Percentiles rank a stretch among this genome's conserved stretches.
These are phyloP conservation scores for Entomyzon cyanotis DNA, from an alignment of 2,113 vertebrate species.

Conservation along the genomic window DNA sequence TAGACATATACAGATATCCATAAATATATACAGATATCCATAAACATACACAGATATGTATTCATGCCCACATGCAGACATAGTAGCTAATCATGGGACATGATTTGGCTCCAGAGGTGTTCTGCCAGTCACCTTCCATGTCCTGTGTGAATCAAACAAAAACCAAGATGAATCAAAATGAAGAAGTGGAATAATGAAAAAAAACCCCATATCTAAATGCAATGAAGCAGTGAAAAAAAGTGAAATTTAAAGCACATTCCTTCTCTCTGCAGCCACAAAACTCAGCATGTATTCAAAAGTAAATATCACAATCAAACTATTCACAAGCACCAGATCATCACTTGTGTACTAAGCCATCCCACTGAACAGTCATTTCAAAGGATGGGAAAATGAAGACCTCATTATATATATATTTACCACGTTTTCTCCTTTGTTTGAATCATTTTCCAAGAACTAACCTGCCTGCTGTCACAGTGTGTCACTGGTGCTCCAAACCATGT, in stretches of 20 bases:
- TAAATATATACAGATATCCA: no score
- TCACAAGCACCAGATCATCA: background rate
- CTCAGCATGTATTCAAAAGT: background rate
- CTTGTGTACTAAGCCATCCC: background rate
- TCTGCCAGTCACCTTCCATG: background rate
- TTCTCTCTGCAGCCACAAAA: background rate
- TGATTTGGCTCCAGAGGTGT: fast-evolving
- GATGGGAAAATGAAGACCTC: background rate
- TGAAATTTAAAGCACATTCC: background rate
- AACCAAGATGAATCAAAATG: background rate
- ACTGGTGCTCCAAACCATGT: background rate
- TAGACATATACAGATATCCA: background rate
- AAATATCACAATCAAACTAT: background rate
- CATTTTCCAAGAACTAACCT: background rate
- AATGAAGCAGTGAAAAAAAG: background rate
- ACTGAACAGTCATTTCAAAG: background rate
- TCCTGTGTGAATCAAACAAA: background rate
- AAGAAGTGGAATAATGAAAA: background rate
- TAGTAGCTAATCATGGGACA: background rate
- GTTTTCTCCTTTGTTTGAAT: background rate
- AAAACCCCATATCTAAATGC: background rate
- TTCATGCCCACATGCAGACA: background rate
- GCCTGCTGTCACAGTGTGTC: no score
- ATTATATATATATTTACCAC: background rate
- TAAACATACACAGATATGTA: background rate